A percentile compares a stretch with the other conserved stretches of the same genome.
Conservation (phyloP, 64 coral and sea anemone species). For the Platygyra sinensis region DNA sequence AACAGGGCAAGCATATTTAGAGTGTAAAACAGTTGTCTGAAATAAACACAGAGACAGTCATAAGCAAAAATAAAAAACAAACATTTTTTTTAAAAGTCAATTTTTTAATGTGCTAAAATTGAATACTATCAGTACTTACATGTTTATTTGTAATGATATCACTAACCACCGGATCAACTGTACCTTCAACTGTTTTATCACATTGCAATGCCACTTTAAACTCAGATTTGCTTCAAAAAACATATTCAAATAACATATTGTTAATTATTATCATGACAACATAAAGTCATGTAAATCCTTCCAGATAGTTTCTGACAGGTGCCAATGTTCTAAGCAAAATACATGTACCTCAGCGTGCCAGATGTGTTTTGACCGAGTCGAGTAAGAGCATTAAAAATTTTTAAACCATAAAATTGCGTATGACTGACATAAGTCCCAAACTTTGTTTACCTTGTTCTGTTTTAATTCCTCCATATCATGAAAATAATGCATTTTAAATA, state of each 20-base stretch:
- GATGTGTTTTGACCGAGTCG: too few species aligned
- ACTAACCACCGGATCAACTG: not conserved
- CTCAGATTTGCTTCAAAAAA: not conserved
- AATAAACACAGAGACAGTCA: not conserved
- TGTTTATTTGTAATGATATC: not conserved
- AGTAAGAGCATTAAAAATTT: too few species aligned
- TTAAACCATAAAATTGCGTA: too few species aligned
- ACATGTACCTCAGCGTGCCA: too few species aligned
- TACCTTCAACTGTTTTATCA: not conserved
- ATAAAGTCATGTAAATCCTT: not conserved
- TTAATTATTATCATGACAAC: not conserved
- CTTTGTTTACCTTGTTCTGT: too few species aligned
- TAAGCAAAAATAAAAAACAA: not conserved
- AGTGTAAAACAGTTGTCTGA: constrained; percentile 56
- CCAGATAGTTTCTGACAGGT: too few species aligned
- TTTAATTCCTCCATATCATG: too few species aligned
- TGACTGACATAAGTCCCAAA: too few species aligned
- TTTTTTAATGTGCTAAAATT: not conserved
- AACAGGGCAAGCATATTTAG: constrained; percentile 56
- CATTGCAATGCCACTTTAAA: not conserved
- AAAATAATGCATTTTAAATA: too few species aligned
- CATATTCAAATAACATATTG: not conserved
- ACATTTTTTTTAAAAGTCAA: not conserved
- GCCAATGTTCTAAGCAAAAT: too few species aligned
- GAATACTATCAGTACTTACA: not conserved